Evolutionary conservation across 1,140 invertebrate species (phyloP), one percentile per base, ranked within the genome.

Genomic region (Megathymus violae): DNA sequence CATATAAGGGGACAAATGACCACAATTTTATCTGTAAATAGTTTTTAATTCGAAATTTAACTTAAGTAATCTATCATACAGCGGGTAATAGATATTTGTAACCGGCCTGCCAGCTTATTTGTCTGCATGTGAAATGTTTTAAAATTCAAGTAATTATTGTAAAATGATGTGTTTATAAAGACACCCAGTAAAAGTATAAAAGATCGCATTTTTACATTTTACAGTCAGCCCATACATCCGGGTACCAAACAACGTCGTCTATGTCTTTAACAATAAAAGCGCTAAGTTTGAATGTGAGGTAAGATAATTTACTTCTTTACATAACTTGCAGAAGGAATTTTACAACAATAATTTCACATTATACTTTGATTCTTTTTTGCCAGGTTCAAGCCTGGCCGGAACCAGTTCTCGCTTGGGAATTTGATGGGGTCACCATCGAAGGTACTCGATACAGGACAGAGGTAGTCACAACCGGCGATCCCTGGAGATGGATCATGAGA

Each of bases 351-450:
- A 22, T 5, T 3, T 22, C 2, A 46, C 13, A 31, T 7, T 50
- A 38, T 10, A 41, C 51, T 22, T 34, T 52, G 17, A 43, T 59
- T 63, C n/a, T 14, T 50, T 1, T 66, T 34, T 13, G 17, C 7
- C 62, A 93, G 92, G 94, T 97, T 0, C 97, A 98, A 87, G 97
- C 97, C 0, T 98, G 95, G 82, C 97, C 98, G 0, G 95, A 96
- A 71, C 95, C 96, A 0, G 92, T 97, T 0, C 94, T 94, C 50
- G 96, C 96, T 74, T 99, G 98, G 98, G 96, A 97, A 77, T 92
- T 94, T 25, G 95, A 97, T 62, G 95, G 95, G n/a, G 92, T 94
- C 47, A 93, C 97, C 4, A 76, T 97, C 0, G 94, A 96, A 79
- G 92, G 93, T 11, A 92, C 94, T 1, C 95, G 96, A 75, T 96